These are phyloP conservation scores for Mythimna ferrago DNA, from an alignment of 2,888 invertebrate species.

Conservation along the genomic window DNA sequence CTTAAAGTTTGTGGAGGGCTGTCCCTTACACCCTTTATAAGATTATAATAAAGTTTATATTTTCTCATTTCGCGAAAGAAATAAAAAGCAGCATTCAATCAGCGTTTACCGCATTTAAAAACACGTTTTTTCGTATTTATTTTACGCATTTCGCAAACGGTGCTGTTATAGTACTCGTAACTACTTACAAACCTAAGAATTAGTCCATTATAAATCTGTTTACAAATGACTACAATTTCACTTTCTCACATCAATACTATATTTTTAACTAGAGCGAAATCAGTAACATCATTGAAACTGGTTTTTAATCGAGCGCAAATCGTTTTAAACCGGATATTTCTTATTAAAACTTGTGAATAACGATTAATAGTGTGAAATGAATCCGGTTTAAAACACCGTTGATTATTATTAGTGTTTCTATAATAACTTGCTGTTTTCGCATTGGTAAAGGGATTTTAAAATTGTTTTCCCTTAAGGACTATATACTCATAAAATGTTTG, in stretches of 20 bases:
- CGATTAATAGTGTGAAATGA: conserved; percentile 28
- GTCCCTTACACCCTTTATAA: too few species aligned
- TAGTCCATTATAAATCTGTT: conserved; percentile 31
- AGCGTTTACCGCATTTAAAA: conserved; percentile 24
- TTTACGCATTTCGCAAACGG: conserved; percentile 2
- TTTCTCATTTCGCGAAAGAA: too few species aligned
- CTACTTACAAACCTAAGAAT: conserved; percentile 3
- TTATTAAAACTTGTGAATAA: conserved; percentile 39
- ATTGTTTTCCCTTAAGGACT: conserved; percentile 4
- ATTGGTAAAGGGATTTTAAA: not conserved
- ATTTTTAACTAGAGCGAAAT: conserved; percentile 35
- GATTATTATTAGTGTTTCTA: not conserved
- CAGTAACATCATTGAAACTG: conserved; percentile 34
- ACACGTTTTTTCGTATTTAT: conserved; percentile 21
- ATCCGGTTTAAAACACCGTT: conserved; percentile 21
- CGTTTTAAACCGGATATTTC: conserved; percentile 43
- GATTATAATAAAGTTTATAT: too few species aligned
- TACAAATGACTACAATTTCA: conserved; percentile 34
- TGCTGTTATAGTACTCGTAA: not conserved
- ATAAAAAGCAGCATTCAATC: not conserved
- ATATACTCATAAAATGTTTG: conserved; percentile 13
- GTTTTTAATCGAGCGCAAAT: conserved; percentile 41
- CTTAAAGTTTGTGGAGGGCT: too few species aligned
- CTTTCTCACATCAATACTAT: conserved; percentile 45
- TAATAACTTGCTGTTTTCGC: conserved; percentile 27